These are phyloP conservation scores for Diplazon laetatorius DNA, from an alignment of 2,888 invertebrate species.

Conservation along the genomic window DNA sequence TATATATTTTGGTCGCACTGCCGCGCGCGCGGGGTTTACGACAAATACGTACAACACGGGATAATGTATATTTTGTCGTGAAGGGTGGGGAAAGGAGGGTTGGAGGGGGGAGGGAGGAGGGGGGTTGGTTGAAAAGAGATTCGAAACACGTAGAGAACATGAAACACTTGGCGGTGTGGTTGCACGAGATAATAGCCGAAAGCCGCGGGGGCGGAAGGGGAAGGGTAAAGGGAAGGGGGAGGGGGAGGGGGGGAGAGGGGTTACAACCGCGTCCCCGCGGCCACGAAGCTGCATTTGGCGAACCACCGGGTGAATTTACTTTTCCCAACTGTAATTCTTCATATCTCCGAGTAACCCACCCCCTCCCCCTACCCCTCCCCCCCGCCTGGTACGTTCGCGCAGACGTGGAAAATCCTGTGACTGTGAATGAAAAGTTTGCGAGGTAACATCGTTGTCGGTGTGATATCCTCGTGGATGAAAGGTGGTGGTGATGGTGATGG, in stretches of 20 bases:
- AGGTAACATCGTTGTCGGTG: background rate
- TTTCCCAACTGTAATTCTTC: constrained; percentile 63
- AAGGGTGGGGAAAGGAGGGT: too few relatives aligned
- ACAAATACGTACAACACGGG: background rate
- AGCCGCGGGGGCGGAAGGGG: too few relatives aligned
- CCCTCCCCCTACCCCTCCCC: too few relatives aligned
- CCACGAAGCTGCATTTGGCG: constrained; percentile 29
- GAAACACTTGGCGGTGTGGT: constrained; percentile 57
- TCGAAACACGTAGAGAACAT: constrained; percentile 61
- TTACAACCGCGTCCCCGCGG: constrained; percentile 39
- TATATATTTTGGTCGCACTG: background rate
- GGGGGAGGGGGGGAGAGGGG: too few relatives aligned
- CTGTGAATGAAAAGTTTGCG: too few relatives aligned
- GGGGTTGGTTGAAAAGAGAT: constrained; percentile 47
- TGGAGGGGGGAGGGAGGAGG: background rate
- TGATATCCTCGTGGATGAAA: too few relatives aligned
- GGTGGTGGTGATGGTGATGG: background rate
- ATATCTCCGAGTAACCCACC: constrained; percentile 7
- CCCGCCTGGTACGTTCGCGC: background rate
- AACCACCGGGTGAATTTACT: constrained; percentile 51
- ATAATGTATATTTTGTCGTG: too few relatives aligned
- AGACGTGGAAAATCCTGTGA: constrained; percentile 6
- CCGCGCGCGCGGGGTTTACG: too few relatives aligned
- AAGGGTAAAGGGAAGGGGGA: too few relatives aligned
- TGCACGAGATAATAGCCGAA: constrained; percentile 60